A percentile compares a stretch with the other conserved stretches of the same genome.
These are phyloP conservation scores for Zoanthus sansibaricus DNA, from an alignment of 92 coral and sea anemone genomes.

Conservation along the genomic window DNA sequence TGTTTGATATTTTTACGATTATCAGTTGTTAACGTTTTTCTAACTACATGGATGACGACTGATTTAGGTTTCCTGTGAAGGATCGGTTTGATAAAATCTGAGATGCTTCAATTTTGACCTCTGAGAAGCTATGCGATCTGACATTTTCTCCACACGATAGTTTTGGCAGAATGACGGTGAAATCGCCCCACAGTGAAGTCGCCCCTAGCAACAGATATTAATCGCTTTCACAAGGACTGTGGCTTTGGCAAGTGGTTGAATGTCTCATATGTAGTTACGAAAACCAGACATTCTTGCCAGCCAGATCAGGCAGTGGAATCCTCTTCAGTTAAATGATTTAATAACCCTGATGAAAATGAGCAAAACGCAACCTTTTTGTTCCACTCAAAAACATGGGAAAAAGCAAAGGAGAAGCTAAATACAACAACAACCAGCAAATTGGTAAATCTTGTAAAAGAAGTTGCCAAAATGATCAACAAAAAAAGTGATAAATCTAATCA, in stretches of 20 bases:
- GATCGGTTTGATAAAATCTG: constrained; percentile 15
- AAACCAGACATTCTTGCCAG: constrained; percentile 65
- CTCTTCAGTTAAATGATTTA: constrained; percentile 36
- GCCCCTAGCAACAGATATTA: constrained; percentile 48
- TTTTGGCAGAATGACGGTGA: not conserved
- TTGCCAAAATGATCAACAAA: constrained; percentile 27
- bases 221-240: constrained; percentile 54
- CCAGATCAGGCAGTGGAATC: constrained; percentile 68
- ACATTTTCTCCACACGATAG: constrained; percentile 10
- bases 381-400: constrained; percentile 16
- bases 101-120: not conserved
- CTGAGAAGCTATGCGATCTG: constrained; percentile 30
- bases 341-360: constrained; percentile 19
- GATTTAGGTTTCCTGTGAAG: constrained; percentile 9
- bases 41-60: constrained; percentile 15
- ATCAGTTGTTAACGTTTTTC: constrained; percentile 25
- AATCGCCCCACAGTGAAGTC: not conserved
- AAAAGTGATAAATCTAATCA: constrained; percentile 19
- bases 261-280: constrained; percentile 48
- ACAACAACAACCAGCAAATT: not conserved
- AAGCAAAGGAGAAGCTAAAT: constrained; percentile 20
- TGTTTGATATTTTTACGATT: not conserved
- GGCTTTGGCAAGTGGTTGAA: constrained; percentile 59
- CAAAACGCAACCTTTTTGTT: constrained; percentile 11
- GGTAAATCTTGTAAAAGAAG: constrained; percentile 27